These are phyloP conservation scores for Hoplias malabaricus DNA, from an alignment of 2,113 vertebrate genomes.

Conservation along the genomic window DNA sequence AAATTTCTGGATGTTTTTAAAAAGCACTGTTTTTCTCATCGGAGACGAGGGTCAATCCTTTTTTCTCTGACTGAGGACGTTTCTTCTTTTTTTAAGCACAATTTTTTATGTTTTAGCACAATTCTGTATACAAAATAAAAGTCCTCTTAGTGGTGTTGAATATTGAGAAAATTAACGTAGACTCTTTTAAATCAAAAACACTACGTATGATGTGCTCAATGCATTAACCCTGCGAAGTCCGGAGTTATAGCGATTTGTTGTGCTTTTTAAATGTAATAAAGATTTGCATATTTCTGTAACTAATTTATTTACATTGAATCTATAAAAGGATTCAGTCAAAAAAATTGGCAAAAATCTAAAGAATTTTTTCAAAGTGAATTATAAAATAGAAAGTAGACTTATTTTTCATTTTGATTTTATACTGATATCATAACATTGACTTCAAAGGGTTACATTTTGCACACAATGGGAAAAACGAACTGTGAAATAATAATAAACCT, in stretches of 20 bases:
- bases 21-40: no score
- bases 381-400: no score
- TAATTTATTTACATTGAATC: neutral
- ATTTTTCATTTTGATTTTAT: no score
- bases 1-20: no score
- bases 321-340: no score
- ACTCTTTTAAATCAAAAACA: neutral
- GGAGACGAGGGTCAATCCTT: neutral
- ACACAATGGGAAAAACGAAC: neutral
- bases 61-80: neutral
- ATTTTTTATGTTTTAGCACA: neutral
- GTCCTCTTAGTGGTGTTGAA: neutral
- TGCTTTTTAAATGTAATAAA: neutral
- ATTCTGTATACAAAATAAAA: slow-evolving; percentile 5
- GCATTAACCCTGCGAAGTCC: neutral
- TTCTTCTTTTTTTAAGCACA: neutral
- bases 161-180: neutral
- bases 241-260: neutral
- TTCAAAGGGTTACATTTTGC: neutral
- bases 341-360: no score
- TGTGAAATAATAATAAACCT: neutral
- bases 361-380: no score
- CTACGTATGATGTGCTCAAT: neutral
- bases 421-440: neutral
- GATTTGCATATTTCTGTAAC: no score